Conservation (phyloP, 2,888 invertebrate genomes). For the Rhagophthalmus giganteus region DNA sequence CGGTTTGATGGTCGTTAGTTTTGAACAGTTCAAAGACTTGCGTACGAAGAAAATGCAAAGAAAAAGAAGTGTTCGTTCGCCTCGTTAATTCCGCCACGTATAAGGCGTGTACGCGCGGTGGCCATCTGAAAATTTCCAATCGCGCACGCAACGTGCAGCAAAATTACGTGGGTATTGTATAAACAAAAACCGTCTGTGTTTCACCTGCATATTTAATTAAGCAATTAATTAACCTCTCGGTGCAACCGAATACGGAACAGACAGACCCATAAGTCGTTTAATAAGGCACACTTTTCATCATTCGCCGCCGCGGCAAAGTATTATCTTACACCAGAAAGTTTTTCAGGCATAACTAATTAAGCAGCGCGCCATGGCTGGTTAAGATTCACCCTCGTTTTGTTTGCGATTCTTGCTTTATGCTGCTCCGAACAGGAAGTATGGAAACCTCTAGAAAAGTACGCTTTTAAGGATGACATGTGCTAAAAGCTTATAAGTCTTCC, state of each 20-base stretch:
- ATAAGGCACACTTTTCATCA: slow-evolving; percentile 7
- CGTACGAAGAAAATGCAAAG: too few relatives aligned
- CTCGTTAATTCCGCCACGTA: too few relatives aligned
- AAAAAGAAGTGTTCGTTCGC: too few relatives aligned
- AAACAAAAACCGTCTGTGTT: too few relatives aligned
- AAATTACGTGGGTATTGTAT: too few relatives aligned
- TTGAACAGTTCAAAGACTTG: too few relatives aligned
- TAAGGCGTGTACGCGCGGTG: too few relatives aligned
- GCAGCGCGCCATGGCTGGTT: background rate
- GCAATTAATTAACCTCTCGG: slow-evolving; percentile 4
- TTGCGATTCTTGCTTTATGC: background rate
- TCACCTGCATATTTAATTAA: slow-evolving; percentile 7
- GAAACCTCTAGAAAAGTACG: too few relatives aligned
- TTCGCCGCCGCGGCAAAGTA: background rate
- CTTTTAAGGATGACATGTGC: slow-evolving; percentile 6
- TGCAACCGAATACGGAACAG: slow-evolving; percentile 5
- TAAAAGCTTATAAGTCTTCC: slow-evolving; percentile 5
- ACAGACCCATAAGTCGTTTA: slow-evolving; percentile 4
- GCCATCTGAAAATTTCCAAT: too few relatives aligned
- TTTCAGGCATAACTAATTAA: slow-evolving; percentile 3
- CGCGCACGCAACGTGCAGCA: too few relatives aligned
- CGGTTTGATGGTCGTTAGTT: too few relatives aligned
- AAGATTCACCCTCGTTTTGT: slow-evolving; percentile 1
- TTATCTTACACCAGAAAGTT: slow-evolving; percentile 5
- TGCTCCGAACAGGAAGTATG: background rate